Percentiles rank a stretch among this genome's conserved stretches.
These are phyloP conservation scores for Oryzias sinensis DNA, from an alignment of 2,797 vertebrate species.

Conservation along the genomic window DNA sequence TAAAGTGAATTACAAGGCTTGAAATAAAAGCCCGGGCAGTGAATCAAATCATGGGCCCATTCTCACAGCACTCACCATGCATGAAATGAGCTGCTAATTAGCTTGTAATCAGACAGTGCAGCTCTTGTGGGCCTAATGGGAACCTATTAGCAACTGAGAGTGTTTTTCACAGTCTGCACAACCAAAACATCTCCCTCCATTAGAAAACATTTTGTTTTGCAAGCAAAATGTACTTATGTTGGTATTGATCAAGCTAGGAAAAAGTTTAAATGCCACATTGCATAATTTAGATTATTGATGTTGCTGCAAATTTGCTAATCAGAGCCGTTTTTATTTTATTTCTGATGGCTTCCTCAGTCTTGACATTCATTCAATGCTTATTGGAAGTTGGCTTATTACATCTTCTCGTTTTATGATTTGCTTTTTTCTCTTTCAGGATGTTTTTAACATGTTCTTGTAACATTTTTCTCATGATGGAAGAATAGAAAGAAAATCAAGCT, in stretches of 20 bases:
- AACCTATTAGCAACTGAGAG: slow-evolving; percentile 72
- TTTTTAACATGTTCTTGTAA: too few relatives aligned
- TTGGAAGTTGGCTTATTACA: not conserved
- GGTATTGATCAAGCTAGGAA: slow-evolving; percentile 39
- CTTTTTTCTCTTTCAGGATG: slow-evolving; percentile 11
- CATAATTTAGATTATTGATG: slow-evolving; percentile 13
- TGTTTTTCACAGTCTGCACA: slow-evolving; percentile 69
- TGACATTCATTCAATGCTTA: not conserved
- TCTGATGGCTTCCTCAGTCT: not conserved
- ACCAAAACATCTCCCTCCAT: slow-evolving; percentile 61
- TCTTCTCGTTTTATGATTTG: not conserved
- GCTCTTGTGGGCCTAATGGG: slow-evolving; percentile 76
- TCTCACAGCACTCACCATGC: slow-evolving; percentile 71
- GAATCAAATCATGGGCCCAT: slow-evolving; percentile 70
- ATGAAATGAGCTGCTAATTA: slow-evolving; percentile 79
- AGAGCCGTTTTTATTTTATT: slow-evolving; percentile 1
- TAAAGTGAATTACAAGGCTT: slow-evolving; percentile 58
- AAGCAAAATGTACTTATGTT: slow-evolving; percentile 38
- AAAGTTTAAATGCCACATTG: slow-evolving; percentile 29
- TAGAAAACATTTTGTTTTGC: slow-evolving; percentile 57
- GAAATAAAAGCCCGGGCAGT: slow-evolving; percentile 70
- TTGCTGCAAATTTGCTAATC: not conserved
- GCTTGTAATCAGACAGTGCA: slow-evolving; percentile 76
- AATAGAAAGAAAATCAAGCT: too few relatives aligned
- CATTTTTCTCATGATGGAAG: too few relatives aligned